phyloP scores from a whole-genome alignment of 2,113 vertebrate genomes.

The Coturnix japonica region DNA sequence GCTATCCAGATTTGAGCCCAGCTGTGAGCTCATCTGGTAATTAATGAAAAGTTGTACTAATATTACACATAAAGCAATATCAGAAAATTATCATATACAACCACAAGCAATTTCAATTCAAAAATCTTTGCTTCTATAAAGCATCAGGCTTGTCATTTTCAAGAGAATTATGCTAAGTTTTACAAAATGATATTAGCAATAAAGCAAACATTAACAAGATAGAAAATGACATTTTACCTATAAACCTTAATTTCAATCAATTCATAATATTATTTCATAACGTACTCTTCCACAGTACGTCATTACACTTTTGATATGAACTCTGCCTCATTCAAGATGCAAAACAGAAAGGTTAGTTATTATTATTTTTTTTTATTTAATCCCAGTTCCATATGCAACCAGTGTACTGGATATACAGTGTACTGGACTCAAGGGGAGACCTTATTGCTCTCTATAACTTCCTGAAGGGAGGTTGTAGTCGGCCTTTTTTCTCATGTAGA shows the following conservation, averaged over 20 bases:
- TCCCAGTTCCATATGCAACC: background rate
- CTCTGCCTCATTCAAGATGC: background rate
- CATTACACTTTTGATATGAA: background rate
- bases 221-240: background rate
- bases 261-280: background rate
- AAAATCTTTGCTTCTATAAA: background rate
- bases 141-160: background rate
- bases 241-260: background rate
- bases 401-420: background rate
- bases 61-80: background rate
- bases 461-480: too few relatives aligned
- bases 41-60: background rate
- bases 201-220: background rate
- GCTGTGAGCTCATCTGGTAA: background rate
- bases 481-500: too few relatives aligned
- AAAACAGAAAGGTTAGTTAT: background rate
- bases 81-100: background rate
- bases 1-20: background rate
- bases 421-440: too few relatives aligned
- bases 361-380: background rate
- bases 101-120: background rate
- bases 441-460: too few relatives aligned
- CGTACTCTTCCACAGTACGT: background rate
- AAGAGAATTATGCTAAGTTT: background rate
- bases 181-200: background rate